Evolutionary conservation across 1,140 invertebrate species (phyloP).

Genomic region (Nephila pilipes): DNA sequence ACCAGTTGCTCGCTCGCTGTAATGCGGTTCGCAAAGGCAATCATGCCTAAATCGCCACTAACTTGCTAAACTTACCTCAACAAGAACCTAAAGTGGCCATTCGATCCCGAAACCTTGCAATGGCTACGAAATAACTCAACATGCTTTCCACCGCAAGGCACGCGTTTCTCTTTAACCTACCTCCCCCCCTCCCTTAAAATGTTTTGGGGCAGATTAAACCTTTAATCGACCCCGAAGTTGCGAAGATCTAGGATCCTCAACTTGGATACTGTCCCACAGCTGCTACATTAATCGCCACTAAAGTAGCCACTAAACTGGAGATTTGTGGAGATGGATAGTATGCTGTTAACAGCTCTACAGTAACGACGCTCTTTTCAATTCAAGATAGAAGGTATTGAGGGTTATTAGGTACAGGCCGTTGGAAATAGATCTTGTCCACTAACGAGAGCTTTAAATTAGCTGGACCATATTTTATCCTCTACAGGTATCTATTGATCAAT

Average conservation of each 20-base stretch:
- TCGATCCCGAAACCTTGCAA: neutral
- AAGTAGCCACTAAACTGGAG: slow-evolving; percentile 41
- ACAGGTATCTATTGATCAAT: neutral
- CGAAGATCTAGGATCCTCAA: neutral
- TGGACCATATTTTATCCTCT: neutral
- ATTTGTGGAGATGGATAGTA: slow-evolving; percentile 33
- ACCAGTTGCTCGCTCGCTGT: too few relatives aligned
- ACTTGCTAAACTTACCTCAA: neutral
- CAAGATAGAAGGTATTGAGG: neutral
- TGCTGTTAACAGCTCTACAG: slow-evolving; percentile 14
- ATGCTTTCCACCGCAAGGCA: slow-evolving; percentile 15
- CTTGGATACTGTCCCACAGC: neutral
- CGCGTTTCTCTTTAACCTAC: neutral
- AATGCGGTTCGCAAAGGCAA: too few relatives aligned
- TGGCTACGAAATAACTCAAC: slow-evolving; percentile 16
- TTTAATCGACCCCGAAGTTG: slow-evolving; percentile 30
- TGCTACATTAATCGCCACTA: slow-evolving; percentile 6
- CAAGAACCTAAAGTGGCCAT: neutral
- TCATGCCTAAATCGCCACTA: neutral
- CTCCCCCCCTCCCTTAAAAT: neutral
- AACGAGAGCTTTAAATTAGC: neutral
- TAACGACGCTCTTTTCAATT: neutral
- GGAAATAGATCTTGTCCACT: neutral
- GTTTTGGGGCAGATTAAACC: slow-evolving; percentile 37
- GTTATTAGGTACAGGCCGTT: neutral